Percentiles rank a stretch among this genome's conserved stretches.
Evolutionary conservation across 2,888 invertebrate genomes (phyloP).

Genomic region (Erebia palarica): DNA sequence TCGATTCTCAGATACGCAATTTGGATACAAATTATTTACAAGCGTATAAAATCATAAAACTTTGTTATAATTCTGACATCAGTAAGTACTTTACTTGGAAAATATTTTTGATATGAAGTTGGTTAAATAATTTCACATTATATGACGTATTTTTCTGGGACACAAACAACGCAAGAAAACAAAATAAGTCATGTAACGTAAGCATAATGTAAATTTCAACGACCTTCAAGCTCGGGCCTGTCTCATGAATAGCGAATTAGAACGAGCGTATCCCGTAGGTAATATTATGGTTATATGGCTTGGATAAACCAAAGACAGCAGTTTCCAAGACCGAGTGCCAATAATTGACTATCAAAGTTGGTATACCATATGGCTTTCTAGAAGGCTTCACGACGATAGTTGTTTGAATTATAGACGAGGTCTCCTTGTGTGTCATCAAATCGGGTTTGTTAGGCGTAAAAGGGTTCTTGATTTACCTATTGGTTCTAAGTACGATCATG

Average conservation of each 20-base stretch:
- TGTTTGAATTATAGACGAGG: slow-evolving; percentile 69
- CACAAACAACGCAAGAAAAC: no score
- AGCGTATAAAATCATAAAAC: no score
- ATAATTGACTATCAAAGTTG: slow-evolving; percentile 81
- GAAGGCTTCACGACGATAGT: slow-evolving; percentile 70
- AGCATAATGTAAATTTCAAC: slow-evolving; percentile 1
- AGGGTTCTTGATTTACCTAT: slow-evolving; percentile 16
- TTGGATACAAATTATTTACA: no score
- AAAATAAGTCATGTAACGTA: no score
- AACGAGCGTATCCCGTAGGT: slow-evolving; percentile 55
- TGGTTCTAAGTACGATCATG: background rate
- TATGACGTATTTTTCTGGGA: no score
- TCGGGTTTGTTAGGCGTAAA: slow-evolving; percentile 50
- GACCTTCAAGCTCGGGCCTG: background rate
- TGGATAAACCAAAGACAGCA: slow-evolving; percentile 67
- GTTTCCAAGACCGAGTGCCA: slow-evolving; percentile 72
- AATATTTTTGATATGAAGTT: no score
- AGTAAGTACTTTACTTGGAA: no score
- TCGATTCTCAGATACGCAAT: no score
- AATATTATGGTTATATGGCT: slow-evolving; percentile 48
- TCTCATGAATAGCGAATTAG: slow-evolving; percentile 66
- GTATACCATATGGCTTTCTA: slow-evolving; percentile 77
- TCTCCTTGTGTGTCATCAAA: slow-evolving; percentile 59
- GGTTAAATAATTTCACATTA: no score
- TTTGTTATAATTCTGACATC: no score